Base-by-base conservation (phyloP, 2,113 vertebrate species). In the Poicephalus meyeri region DNA sequence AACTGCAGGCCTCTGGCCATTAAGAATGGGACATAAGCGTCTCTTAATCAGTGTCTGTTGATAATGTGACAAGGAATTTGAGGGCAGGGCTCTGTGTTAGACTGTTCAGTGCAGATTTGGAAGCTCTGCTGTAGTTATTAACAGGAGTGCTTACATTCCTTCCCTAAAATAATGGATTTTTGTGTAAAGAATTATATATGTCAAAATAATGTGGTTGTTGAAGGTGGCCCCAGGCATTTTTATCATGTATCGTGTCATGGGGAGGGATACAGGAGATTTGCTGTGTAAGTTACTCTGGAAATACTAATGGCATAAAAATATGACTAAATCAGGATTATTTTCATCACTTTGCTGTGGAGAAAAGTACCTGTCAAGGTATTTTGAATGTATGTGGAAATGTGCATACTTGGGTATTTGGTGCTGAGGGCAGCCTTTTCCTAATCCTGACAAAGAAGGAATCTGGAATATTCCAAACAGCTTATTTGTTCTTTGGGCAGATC, bases 401-500 rank as follows among this genome's bases (percentile, higher is more conserved):
- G 28, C 31, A 6, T 60, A 50, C 39, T 72, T 92, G 68, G 17
- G 11, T 49, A 55, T 88, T 82, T 71, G 52, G 46, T 91, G 53
- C 71, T 95, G 71, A 93, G 66, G 69, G 55, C 46, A 88, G 39
- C 55, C 5, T 66, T 26, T 80, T 71, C 60, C 78, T 93, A 53
- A 83, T 88, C 28, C 60, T 73, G 76, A 83, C 68, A 46, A 56
- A 63, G 29, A 80, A 94, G 58, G 82, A 85, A 88, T 93, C 76
- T 86, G 72, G 63, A 90, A 80, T 88, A 93, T 94, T 90, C 58
- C 53, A 80, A 72, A 93, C 31, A 82, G 42, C 0, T 85, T 81
- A 52, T 88, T 85, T 77, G 26, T 91, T 53, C 66, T 82, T 83
- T 97, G 53, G 68, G 58, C 44, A 88, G 72, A 93, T 89, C 49